Conservation (phyloP, 1,140 invertebrate genomes). For the Drosophila ironensis region DNA sequence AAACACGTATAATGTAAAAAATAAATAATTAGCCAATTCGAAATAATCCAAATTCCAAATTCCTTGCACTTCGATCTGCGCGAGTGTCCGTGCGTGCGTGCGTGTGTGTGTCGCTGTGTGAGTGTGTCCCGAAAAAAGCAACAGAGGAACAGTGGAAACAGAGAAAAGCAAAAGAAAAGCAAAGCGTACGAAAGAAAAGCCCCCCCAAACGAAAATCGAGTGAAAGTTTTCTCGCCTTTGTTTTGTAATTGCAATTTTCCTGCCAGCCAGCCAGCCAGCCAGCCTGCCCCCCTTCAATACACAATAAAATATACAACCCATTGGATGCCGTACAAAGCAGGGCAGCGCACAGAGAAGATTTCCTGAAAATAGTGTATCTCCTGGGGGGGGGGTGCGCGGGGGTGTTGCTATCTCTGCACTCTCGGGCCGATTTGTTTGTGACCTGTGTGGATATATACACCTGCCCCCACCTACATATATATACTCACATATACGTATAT, state of each 20-base stretch:
- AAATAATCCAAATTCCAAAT: constrained; percentile 48
- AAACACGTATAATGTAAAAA: constrained; percentile 25
- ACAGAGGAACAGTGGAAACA: too few species aligned
- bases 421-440: constrained; percentile 32
- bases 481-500: too few species aligned
- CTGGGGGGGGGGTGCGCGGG: constrained; percentile 28
- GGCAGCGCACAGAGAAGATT: too few species aligned
- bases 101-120: constrained; percentile 11
- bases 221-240: constrained; percentile 74
- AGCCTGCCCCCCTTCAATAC: too few species aligned
- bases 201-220: constrained; percentile 32
- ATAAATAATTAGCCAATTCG: constrained; percentile 28
- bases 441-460: too few species aligned
- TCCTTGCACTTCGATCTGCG: constrained; percentile 19
- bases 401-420: constrained; percentile 38
- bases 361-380: too few species aligned
- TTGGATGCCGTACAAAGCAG: too few species aligned
- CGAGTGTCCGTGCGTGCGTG: constrained; percentile 27
- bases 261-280: constrained; percentile 32
- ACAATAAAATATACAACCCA: too few species aligned
- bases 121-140: constrained; percentile 1
- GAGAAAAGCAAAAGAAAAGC: too few species aligned
- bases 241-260: constrained; percentile 69
- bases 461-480: too few species aligned
- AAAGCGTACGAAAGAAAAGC: too few species aligned